phyloP scores from a whole-genome alignment of 1,140 invertebrate species.

The Leptopilina clavipes region DNA sequence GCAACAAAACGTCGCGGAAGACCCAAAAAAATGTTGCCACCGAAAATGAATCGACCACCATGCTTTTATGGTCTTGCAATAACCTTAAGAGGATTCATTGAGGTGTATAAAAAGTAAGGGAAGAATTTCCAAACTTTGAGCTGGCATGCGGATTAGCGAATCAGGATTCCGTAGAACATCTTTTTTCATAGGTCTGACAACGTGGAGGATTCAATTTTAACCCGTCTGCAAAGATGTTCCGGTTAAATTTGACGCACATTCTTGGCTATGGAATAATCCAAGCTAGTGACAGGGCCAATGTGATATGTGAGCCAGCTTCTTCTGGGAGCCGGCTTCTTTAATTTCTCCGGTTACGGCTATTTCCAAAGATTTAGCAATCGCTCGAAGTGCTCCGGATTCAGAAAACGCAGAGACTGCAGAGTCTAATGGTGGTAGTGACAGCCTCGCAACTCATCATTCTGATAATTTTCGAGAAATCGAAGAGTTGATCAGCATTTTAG shows the following conservation, averaged over 20 bases:
- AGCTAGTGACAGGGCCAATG: constrained; percentile 39
- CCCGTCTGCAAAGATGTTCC: constrained; percentile 44
- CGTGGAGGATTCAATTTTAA: constrained; percentile 49
- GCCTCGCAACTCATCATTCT: too few species aligned
- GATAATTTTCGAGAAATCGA: too few species aligned
- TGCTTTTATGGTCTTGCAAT: neutral
- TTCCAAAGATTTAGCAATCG: too few species aligned
- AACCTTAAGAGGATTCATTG: neutral
- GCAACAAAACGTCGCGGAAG: neutral
- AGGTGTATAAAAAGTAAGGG: constrained; percentile 80
- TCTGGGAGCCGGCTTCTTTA: too few species aligned
- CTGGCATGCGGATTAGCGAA: constrained; percentile 49
- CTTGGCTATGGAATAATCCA: constrained; percentile 41
- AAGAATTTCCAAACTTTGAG: constrained; percentile 52
- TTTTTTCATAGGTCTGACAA: constrained; percentile 47
- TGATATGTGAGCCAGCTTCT: neutral
- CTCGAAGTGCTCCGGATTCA: too few species aligned
- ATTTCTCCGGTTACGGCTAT: neutral
- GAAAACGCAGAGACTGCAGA: too few species aligned
- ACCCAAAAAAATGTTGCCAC: neutral
- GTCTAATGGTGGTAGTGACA: too few species aligned
- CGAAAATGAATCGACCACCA: constrained; percentile 68
- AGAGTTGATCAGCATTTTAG: too few species aligned
- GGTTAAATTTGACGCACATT: constrained; percentile 40
- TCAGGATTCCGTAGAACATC: constrained; percentile 52